Percentiles rank a stretch among this genome's conserved stretches.
Conservation (phyloP, 1,140 invertebrate genomes). For the Cyclargus thomasi region DNA sequence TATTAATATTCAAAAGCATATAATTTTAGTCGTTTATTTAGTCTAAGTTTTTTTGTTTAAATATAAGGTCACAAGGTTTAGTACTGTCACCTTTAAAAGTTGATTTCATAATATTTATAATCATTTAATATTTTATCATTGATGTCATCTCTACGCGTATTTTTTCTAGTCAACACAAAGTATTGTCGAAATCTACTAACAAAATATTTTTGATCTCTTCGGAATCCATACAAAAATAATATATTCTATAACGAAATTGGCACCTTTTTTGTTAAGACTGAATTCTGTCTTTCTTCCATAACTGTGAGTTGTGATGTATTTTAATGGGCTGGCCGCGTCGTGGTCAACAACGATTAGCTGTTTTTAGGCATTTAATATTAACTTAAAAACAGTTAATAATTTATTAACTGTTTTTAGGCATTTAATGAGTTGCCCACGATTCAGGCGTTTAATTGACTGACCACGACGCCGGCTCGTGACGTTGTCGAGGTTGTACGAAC, state of each 20-base stretch:
- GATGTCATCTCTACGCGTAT: background rate
- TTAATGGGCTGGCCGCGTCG: background rate
- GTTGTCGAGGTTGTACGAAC: slow-evolving; percentile 51
- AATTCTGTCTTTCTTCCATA: slow-evolving; percentile 38
- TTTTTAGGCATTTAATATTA: slow-evolving; percentile 16
- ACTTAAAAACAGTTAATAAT: too few relatives aligned
- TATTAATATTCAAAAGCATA: background rate
- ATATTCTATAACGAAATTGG: background rate
- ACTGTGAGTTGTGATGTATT: slow-evolving; percentile 19
- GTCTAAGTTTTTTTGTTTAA: background rate
- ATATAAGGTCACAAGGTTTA: background rate
- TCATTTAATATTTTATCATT: background rate
- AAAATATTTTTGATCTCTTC: background rate
- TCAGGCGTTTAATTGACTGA: slow-evolving; percentile 24
- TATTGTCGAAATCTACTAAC: background rate
- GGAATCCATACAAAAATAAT: background rate
- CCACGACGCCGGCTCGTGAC: background rate
- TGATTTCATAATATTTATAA: background rate
- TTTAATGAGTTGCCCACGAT: slow-evolving; percentile 16
- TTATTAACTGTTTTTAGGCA: slow-evolving; percentile 13
- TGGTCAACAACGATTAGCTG: background rate
- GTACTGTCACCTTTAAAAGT: background rate
- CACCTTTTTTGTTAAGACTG: slow-evolving; percentile 37
- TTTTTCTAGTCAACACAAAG: background rate
- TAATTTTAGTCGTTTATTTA: background rate